These are phyloP conservation scores for Megatriorchis doriae DNA, from an alignment of 2,113 vertebrate genomes.

Conservation along the genomic window DNA sequence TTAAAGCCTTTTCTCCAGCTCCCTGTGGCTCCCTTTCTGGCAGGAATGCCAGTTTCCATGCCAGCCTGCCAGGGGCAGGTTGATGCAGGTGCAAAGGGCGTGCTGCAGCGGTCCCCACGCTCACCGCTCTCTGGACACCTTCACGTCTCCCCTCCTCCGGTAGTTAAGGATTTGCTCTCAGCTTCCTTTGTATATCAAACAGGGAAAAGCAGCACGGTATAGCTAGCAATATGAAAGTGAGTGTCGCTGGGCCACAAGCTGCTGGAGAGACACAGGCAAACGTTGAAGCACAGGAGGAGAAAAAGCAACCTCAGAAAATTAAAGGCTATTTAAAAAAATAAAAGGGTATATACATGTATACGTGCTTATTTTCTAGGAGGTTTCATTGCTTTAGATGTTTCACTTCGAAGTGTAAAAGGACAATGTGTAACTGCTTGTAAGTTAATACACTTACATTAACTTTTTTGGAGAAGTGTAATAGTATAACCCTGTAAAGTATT, in stretches of 20 bases:
- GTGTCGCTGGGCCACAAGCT: neutral
- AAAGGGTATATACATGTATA: neutral
- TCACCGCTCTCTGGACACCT: fast-evolving
- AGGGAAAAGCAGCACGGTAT: neutral
- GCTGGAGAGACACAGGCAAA: neutral
- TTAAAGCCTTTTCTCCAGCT: neutral
- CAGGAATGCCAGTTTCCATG: fast-evolving
- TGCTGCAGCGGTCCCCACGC: fast-evolving
- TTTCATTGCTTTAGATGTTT: neutral
- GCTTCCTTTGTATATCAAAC: neutral
- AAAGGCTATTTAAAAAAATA: neutral
- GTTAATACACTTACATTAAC: neutral
- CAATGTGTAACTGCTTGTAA: neutral
- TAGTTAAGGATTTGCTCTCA: fast-evolving
- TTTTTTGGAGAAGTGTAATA: neutral
- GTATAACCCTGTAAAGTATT: neutral
- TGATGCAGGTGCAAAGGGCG: fast-evolving
- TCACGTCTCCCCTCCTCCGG: neutral
- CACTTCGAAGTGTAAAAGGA: neutral
- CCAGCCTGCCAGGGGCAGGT: neutral
- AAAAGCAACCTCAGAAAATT: neutral
- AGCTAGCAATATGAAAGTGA: neutral
- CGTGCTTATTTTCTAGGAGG: neutral
- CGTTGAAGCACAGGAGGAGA: neutral
- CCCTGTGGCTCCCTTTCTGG: neutral